Evolutionary conservation across 2,888 invertebrate genomes (phyloP), one percentile per base, ranked within the genome.

Genomic region (Sepiola atlantica): DNA sequence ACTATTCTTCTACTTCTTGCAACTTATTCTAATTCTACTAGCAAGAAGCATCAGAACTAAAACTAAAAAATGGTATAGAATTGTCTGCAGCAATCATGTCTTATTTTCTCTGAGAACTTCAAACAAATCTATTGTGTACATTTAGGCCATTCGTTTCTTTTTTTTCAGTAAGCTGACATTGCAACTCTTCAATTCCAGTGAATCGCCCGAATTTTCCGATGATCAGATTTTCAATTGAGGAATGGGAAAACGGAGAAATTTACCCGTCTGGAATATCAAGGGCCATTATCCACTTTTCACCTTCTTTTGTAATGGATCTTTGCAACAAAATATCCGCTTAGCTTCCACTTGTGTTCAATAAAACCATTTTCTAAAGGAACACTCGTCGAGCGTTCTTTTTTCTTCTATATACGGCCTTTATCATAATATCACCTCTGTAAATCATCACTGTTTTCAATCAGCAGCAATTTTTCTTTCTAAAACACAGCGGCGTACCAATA

Each of bases 341-440:
- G 77, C 32, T 77, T 77, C 77, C 77, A 77, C n/a, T 77, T 14
- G n/a, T 14, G 14, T 77, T 77, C 77, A 77, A 35, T 93, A 91
- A 93, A 90, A 94, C 32, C n/a, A 92, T 45, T 35, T 35, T 61
- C 90, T 21, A 94, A 94, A 54, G 92, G 94, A 92, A 61, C 24
- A 32, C 2, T 24, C 61, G 24, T 2, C 32, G 16, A 21, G n/a
- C 32, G 32, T n/a, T n/a, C 77, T n/a, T 77, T 32, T 6, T 24
- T 0, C 10, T 61, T 3, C 8, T 3, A 21, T 61, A 10, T 24
- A 61, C 61, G 8, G 4, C 45, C 8, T 45, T 4, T 45, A 45
- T 45, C 45, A 45, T 45, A 2, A 45, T 4, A 45, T 45, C 8
- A 45, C 45, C 8, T n/a, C n/a, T 4, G 8, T 8, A 45, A 45